These are phyloP conservation scores for Notiomystis cincta DNA, from an alignment of 2,113 vertebrate species.

Conservation along the genomic window DNA sequence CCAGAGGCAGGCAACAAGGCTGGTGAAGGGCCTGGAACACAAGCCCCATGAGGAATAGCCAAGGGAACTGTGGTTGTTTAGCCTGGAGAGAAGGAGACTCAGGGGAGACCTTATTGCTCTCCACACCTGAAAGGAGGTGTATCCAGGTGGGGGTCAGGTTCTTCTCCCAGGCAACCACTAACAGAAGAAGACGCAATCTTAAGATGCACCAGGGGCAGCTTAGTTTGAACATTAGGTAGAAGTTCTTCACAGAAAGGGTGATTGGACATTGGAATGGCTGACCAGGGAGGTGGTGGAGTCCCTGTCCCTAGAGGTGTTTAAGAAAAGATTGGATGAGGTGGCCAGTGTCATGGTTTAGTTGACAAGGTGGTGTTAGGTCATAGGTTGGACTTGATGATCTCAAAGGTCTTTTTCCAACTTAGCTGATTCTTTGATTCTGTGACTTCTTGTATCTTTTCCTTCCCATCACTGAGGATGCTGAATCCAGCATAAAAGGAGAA, in stretches of 20 bases:
- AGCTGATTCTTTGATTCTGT: background rate
- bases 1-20: background rate
- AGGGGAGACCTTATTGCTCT: background rate
- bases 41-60: accelerated
- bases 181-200: background rate
- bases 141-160: accelerated
- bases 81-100: accelerated
- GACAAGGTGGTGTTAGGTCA: no score
- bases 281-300: background rate
- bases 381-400: background rate
- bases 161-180: background rate
- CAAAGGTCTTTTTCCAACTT: background rate
- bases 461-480: background rate
- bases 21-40: no score
- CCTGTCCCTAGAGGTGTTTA: accelerated
- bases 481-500: background rate
- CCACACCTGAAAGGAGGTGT: background rate
- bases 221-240: background rate
- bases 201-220: background rate
- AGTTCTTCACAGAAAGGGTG: background rate
- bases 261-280: background rate
- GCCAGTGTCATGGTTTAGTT: background rate
- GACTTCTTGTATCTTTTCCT: background rate
- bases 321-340: background rate
- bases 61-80: background rate